Percentiles rank a stretch among this genome's conserved stretches.
These are phyloP conservation scores for Danionella cerebrum DNA, from an alignment of 2,113 vertebrate genomes.

Conservation along the genomic window DNA sequence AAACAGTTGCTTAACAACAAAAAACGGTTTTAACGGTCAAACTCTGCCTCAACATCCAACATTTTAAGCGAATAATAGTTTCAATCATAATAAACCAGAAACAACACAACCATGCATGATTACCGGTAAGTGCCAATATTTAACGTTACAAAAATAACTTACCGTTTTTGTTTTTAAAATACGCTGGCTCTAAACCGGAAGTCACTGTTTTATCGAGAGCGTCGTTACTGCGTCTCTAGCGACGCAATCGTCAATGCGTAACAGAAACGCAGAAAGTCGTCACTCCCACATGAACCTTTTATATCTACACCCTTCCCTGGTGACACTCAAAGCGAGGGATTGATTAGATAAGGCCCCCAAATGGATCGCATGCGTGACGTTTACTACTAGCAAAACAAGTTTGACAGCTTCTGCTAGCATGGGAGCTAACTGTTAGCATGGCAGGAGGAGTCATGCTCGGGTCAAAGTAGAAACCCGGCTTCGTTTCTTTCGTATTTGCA, in stretches of 20 bases:
- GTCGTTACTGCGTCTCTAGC: background rate
- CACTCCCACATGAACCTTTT: background rate
- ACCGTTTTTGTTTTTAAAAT: too few relatives aligned
- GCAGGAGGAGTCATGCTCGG: background rate
- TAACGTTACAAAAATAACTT: too few relatives aligned
- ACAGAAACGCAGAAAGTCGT: background rate
- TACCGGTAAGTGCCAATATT: too few relatives aligned
- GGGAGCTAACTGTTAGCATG: background rate
- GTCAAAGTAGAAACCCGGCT: background rate
- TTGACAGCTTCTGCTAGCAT: background rate
- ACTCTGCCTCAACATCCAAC: background rate
- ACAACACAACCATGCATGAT: too few relatives aligned
- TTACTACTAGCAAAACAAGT: background rate
- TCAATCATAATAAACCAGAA: too few relatives aligned
- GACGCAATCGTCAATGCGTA: constrained; percentile 27
- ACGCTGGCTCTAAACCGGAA: background rate
- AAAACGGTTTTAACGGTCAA: background rate
- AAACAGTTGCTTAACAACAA: background rate
- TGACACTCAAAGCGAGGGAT: background rate
- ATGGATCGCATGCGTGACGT: background rate
- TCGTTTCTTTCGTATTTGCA: background rate
- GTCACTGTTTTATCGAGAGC: background rate
- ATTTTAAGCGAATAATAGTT: too few relatives aligned
- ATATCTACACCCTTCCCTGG: background rate
- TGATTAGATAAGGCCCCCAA: too few relatives aligned